A percentile compares a stretch with the other conserved stretches of the same genome.
Evolutionary conservation across 2,797 vertebrate genomes (phyloP).

Genomic region (Falco peregrinus): DNA sequence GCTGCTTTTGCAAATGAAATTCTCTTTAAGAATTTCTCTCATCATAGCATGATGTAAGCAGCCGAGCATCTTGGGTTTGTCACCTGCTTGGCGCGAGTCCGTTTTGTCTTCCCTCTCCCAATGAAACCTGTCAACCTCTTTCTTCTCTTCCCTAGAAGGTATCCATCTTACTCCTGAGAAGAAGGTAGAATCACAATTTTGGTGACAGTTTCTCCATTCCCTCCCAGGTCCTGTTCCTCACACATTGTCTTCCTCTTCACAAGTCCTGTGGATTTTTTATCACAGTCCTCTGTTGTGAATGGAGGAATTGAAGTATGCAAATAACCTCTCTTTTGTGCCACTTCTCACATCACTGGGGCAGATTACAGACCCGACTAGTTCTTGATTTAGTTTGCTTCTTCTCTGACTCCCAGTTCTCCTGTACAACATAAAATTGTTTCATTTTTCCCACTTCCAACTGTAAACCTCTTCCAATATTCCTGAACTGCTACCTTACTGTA

Average conservation of each 20-base stretch:
- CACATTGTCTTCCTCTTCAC: not conserved
- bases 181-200: not conserved
- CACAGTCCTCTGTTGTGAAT: not conserved
- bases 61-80: not conserved
- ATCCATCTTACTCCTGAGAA: not conserved
- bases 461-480: not conserved
- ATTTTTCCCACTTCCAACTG: not conserved
- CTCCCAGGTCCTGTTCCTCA: not conserved
- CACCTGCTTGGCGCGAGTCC: not conserved
- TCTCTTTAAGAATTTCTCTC: not conserved
- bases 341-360: not conserved
- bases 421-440: not conserved
- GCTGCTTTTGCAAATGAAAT: not conserved
- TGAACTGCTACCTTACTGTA: not conserved
- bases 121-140: not conserved
- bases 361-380: not conserved
- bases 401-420: not conserved
- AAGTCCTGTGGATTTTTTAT: not conserved
- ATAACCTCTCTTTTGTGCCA: not conserved
- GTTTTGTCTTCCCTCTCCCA: not conserved
- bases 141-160: not conserved
- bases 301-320: not conserved
- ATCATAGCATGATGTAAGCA: not conserved
- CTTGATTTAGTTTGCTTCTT: not conserved
- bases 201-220: not conserved